phyloP scores from a whole-genome alignment of 2,113 vertebrate genomes.

The Callionymus lyra region DNA sequence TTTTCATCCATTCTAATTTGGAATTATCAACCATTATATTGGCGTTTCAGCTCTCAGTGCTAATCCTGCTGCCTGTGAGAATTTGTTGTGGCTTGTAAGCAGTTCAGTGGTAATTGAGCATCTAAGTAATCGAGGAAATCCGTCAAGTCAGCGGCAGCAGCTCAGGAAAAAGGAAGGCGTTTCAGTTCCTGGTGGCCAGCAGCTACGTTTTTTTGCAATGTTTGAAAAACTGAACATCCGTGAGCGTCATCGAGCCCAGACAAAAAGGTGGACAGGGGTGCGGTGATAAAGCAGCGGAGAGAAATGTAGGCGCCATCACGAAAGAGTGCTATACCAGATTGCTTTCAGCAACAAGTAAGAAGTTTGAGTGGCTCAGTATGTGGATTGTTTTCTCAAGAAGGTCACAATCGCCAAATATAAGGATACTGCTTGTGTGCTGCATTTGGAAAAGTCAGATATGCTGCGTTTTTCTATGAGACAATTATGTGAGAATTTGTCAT shows the following conservation, averaged over 20 bases:
- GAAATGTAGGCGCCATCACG: constrained; percentile 15
- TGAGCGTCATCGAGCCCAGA: constrained; percentile 31
- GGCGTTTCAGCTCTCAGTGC: neutral
- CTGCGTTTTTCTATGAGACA: too few relatives aligned
- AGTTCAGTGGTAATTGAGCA: constrained; percentile 27
- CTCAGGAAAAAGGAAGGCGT: constrained; percentile 27
- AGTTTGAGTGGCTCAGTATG: too few relatives aligned
- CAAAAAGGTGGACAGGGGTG: constrained; percentile 24
- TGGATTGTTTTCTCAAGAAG: too few relatives aligned
- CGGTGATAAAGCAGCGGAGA: neutral
- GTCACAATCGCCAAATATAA: too few relatives aligned
- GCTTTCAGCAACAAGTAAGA: too few relatives aligned
- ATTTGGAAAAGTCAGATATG: too few relatives aligned
- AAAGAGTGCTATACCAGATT: too few relatives aligned
- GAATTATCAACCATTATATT: too few relatives aligned
- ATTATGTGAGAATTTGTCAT: too few relatives aligned
- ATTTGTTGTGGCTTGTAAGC: constrained; percentile 4
- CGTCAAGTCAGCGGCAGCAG: constrained; percentile 44
- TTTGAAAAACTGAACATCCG: constrained; percentile 54
- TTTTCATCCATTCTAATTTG: too few relatives aligned
- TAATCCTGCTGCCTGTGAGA: constrained; percentile 4
- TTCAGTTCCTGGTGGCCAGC: constrained; percentile 16
- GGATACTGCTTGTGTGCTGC: too few relatives aligned
- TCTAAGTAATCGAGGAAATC: constrained; percentile 40
- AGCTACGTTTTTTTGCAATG: constrained; percentile 24